A percentile compares a stretch with the other conserved stretches of the same genome.
These are phyloP conservation scores for Antrozous pallidus DNA, from an alignment of 2,797 vertebrate species.

Conservation along the genomic window DNA sequence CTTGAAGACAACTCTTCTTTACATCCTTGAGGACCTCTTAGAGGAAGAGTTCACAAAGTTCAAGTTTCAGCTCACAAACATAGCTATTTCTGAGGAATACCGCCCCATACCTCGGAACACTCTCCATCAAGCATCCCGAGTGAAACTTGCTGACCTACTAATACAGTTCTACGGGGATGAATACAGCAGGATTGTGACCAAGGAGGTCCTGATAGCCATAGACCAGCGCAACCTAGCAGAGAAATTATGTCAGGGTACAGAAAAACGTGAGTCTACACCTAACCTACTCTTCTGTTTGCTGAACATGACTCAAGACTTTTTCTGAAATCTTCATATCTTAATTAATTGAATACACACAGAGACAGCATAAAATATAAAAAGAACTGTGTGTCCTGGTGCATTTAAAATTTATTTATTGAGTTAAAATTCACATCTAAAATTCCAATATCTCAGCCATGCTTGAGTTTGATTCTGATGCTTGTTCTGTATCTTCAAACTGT, in stretches of 20 bases:
- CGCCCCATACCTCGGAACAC: not conserved
- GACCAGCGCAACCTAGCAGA: not conserved
- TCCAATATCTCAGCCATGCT: not conserved
- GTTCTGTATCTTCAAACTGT: not conserved
- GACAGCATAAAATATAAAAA: not conserved
- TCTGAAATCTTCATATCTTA: not conserved
- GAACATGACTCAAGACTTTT: not conserved
- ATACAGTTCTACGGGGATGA: slow-evolving; percentile 15
- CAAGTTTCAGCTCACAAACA: slow-evolving; percentile 35
- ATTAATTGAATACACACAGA: not conserved
- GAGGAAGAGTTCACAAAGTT: slow-evolving; percentile 27
- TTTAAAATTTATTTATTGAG: slow-evolving; percentile 1
- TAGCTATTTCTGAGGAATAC: not conserved
- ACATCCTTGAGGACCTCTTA: slow-evolving; percentile 31
- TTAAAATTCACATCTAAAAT: not conserved
- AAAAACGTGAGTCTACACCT: slow-evolving; percentile 14
- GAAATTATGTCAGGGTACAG: not conserved
- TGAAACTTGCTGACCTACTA: not conserved
- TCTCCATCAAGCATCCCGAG: not conserved
- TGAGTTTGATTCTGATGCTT: not conserved
- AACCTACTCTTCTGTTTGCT: not conserved
- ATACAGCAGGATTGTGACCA: slow-evolving; percentile 8
- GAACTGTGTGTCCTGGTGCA: not conserved
- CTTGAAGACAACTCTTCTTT: not conserved
- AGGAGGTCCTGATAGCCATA: not conserved